Conservation (phyloP, 2,888 invertebrate species). For the Netelia inedita region DNA sequence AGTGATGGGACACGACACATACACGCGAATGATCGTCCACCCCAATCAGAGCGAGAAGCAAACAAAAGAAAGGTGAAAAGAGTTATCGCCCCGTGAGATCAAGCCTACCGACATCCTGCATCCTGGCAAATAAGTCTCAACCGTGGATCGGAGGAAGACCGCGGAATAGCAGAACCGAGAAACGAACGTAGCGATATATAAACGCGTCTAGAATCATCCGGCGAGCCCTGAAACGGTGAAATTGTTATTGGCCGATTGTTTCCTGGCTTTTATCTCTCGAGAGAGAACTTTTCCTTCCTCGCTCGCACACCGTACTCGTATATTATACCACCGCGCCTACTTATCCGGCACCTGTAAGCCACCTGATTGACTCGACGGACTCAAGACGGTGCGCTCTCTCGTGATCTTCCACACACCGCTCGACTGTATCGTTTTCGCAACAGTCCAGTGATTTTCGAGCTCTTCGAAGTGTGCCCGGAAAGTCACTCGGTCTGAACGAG, state of each 20-base stretch:
- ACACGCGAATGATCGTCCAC: conserved; percentile 64
- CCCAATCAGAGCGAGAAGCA: conserved; percentile 84
- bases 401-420: conserved; percentile 14
- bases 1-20: conserved; percentile 48
- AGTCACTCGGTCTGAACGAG: conserved; percentile 38
- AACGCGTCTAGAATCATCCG: conserved; percentile 45
- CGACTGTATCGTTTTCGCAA: conserved; percentile 42
- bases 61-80: conserved; percentile 85
- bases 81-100: conserved; percentile 81
- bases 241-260: conserved; percentile 72
- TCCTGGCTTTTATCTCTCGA: conserved; percentile 52
- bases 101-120: conserved; percentile 74
- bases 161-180: conserved; percentile 2
- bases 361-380: conserved; percentile 54
- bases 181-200: not conserved
- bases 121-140: conserved; percentile 56
- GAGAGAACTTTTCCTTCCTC: conserved; percentile 10
- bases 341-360: conserved; percentile 43
- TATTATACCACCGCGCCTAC: conserved; percentile 35
- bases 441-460: conserved; percentile 44
- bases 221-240: conserved; percentile 68
- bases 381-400: conserved; percentile 35
- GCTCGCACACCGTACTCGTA: not conserved
- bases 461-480: conserved; percentile 1
- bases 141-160: conserved; percentile 14